Conservation (phyloP, 2,113 vertebrate species). For the Phoxinus phoxinus region DNA sequence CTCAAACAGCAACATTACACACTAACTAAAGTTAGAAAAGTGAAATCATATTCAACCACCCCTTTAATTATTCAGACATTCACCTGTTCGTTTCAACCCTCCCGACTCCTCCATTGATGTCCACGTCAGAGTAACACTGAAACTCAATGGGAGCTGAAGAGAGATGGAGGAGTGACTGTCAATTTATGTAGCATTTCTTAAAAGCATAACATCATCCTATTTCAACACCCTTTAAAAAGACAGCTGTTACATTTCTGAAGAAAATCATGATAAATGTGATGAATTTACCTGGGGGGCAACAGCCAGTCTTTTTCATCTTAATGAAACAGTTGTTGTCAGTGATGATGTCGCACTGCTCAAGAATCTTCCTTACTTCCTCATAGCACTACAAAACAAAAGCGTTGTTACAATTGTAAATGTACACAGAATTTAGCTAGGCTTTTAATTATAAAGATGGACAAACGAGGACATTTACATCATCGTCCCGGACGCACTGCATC, state of each 20-base stretch:
- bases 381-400: slow-evolving; percentile 77
- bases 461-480: slow-evolving; percentile 77
- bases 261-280: background rate
- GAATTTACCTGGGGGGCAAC: slow-evolving; percentile 80
- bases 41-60: too few relatives aligned
- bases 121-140: slow-evolving; percentile 79
- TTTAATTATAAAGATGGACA: background rate
- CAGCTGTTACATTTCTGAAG: background rate
- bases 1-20: too few relatives aligned
- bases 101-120: slow-evolving; percentile 57
- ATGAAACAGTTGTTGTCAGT: slow-evolving; percentile 86
- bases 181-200: background rate
- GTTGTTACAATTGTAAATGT: background rate
- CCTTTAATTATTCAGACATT: slow-evolving; percentile 33
- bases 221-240: background rate
- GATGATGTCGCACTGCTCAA: slow-evolving; percentile 84
- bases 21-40: too few relatives aligned
- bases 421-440: background rate
- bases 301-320: slow-evolving; percentile 81
- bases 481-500: slow-evolving; percentile 88
- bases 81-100: slow-evolving; percentile 79
- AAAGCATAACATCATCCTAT: background rate
- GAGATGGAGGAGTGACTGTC: slow-evolving; percentile 41
- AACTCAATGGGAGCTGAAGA: slow-evolving; percentile 82
- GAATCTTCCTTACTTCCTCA: slow-evolving; percentile 83